Conservation (phyloP, 2,113 vertebrate genomes). For the Serilophus lunatus region DNA sequence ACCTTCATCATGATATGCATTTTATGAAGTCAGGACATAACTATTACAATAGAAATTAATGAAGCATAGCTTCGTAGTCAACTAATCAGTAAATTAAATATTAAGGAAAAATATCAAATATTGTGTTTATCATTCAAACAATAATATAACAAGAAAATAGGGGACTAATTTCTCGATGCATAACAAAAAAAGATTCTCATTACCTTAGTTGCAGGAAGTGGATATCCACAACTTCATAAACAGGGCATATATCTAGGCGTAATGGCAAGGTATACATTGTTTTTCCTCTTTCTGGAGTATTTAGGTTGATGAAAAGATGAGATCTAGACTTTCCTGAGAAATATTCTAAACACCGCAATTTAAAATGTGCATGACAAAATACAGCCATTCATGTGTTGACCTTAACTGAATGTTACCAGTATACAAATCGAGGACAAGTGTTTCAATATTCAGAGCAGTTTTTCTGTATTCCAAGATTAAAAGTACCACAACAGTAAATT, state of each 20-base stretch:
- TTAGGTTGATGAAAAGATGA: not conserved
- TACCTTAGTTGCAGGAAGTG: not conserved
- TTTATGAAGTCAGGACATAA: not conserved
- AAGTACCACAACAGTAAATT: not conserved
- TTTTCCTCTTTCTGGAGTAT: not conserved
- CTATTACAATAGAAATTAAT: not conserved
- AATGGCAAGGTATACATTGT: not conserved
- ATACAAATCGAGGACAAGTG: not conserved
- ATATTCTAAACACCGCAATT: not conserved
- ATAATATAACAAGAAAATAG: not conserved
- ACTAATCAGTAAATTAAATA: not conserved
- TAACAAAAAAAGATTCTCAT: not conserved
- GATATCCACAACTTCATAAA: not conserved
- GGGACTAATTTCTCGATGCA: not conserved
- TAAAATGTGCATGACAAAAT: not conserved
- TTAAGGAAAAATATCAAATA: not conserved
- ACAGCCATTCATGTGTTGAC: not conserved
- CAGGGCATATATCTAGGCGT: not conserved
- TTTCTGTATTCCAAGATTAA: not conserved
- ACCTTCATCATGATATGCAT: not conserved
- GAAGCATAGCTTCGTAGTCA: not conserved
- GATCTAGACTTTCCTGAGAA: not conserved
- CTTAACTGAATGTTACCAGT: not conserved
- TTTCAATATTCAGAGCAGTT: not conserved
- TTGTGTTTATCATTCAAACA: not conserved